Conservation (phyloP, 2,888 invertebrate species). For the Drosophila glabriapex region DNA sequence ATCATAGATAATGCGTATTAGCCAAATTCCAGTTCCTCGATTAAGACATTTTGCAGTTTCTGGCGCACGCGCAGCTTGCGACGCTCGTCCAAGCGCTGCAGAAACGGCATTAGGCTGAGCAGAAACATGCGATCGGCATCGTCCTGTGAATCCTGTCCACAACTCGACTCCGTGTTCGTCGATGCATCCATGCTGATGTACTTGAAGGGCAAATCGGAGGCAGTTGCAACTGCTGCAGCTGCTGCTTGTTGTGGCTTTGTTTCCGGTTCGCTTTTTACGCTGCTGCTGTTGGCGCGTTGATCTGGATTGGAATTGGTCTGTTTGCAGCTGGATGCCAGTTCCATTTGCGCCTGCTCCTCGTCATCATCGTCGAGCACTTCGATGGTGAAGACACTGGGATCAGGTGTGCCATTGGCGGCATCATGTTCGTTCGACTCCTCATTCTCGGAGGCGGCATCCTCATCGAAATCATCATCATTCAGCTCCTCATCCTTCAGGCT, state of each 20-base stretch:
- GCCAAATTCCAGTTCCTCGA: constrained; percentile 75
- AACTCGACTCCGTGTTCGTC: constrained; percentile 63
- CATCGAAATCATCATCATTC: constrained; percentile 74
- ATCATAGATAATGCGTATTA: constrained; percentile 30
- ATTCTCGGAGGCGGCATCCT: constrained; percentile 73
- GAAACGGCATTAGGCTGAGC: constrained; percentile 76
- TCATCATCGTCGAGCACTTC: constrained; percentile 79
- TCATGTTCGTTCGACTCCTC: constrained; percentile 47
- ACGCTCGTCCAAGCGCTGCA: constrained; percentile 72
- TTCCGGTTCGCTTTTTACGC: constrained; percentile 55
- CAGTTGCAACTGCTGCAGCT: constrained; percentile 27
- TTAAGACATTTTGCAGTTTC: constrained; percentile 78
- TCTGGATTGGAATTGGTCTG: constrained; percentile 7
- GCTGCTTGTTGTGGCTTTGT: constrained; percentile 33
- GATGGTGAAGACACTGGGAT: constrained; percentile 67
- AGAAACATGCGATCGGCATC: constrained; percentile 80
- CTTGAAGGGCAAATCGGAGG: constrained; percentile 55
- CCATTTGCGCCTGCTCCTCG: constrained; percentile 22
- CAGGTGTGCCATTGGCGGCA: constrained; percentile 29
- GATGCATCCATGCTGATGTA: constrained; percentile 64
- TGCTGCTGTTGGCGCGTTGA: constrained; percentile 4
- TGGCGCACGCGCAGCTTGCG: constrained; percentile 77
- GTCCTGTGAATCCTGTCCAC: constrained; percentile 46
- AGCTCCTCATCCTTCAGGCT: constrained; percentile 58
- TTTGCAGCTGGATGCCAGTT: constrained; percentile 30